A percentile compares a stretch with the other conserved stretches of the same genome.
Evolutionary conservation across 2,888 invertebrate species (phyloP).

Genomic region (Horisme vitalbata): DNA sequence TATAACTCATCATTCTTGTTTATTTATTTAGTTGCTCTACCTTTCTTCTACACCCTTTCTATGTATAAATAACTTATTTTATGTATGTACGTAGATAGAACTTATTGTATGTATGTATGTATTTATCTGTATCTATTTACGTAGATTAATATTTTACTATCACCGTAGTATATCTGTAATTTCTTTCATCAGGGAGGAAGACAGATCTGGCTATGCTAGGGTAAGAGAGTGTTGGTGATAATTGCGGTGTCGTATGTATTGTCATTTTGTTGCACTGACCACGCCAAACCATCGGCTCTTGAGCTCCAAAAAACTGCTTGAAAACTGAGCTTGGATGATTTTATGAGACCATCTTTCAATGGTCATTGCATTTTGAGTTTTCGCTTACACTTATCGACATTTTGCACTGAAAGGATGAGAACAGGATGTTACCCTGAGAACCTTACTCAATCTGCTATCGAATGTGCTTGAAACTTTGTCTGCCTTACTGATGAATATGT

Average conservation of each 20-base stretch:
- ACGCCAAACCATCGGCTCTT: slow-evolving; percentile 37
- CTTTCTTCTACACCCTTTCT: slow-evolving; percentile 32
- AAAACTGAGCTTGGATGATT: slow-evolving; percentile 50
- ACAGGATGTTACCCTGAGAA: slow-evolving; percentile 30
- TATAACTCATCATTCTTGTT: slow-evolving; percentile 38
- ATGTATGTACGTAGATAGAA: slow-evolving; percentile 37
- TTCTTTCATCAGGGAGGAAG: slow-evolving; percentile 84
- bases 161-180: slow-evolving; percentile 59
- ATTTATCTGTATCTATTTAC: slow-evolving; percentile 45
- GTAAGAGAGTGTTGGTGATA: slow-evolving; percentile 77
- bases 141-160: slow-evolving; percentile 43
- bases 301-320: slow-evolving; percentile 43
- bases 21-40: slow-evolving; percentile 27
- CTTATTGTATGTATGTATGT: slow-evolving; percentile 26
- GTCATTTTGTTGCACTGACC: slow-evolving; percentile 60
- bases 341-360: slow-evolving; percentile 23
- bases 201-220: slow-evolving; percentile 82
- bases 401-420: slow-evolving; percentile 44
- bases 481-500: slow-evolving; percentile 79
- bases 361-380: slow-evolving; percentile 56
- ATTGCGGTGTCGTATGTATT: slow-evolving; percentile 60
- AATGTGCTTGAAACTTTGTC: slow-evolving; percentile 69
- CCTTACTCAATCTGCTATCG: slow-evolving; percentile 49
- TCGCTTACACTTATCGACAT: slow-evolving; percentile 58
- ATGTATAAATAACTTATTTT: slow-evolving; percentile 20